A percentile compares a stretch with the other conserved stretches of the same genome.
phyloP scores from a whole-genome alignment of 2,797 vertebrate genomes.

The Trichosurus vulpecula region DNA sequence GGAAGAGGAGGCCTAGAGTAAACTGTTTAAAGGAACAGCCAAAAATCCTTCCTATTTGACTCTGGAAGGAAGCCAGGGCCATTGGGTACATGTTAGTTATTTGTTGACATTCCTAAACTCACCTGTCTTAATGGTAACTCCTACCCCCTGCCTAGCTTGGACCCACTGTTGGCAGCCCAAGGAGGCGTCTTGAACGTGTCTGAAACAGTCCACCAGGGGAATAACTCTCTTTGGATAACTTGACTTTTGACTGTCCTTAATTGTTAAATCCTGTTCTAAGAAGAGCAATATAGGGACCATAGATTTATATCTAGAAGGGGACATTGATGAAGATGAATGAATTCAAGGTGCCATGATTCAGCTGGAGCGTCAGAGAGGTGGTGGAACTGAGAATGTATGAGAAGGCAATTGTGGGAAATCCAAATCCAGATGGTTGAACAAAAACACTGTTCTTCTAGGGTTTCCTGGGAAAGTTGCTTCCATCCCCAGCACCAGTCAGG shows the following conservation, averaged over 20 bases:
- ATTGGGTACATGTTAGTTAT: background rate
- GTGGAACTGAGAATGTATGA: slow-evolving; percentile 48
- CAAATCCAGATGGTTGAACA: slow-evolving; percentile 49
- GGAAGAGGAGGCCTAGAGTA: slow-evolving; percentile 15
- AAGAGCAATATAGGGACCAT: background rate
- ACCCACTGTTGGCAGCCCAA: background rate
- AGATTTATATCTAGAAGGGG: background rate
- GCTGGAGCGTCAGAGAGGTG: slow-evolving; percentile 29
- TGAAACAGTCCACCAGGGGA: background rate
- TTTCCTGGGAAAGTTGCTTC: slow-evolving; percentile 57
- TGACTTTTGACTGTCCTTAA: slow-evolving; percentile 38
- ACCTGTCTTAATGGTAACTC: background rate
- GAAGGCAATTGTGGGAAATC: slow-evolving; percentile 53
- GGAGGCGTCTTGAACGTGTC: background rate
- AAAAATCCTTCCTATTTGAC: slow-evolving; percentile 34
- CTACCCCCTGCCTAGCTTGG: background rate
- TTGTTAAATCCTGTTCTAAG: slow-evolving; percentile 58
- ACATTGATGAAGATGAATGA: slow-evolving; percentile 28
- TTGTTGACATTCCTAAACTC: background rate
- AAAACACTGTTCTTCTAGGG: slow-evolving; percentile 30
- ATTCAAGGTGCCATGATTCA: slow-evolving; percentile 7
- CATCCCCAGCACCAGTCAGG: slow-evolving; percentile 1
- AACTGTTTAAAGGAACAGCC: slow-evolving; percentile 8
- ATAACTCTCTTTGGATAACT: background rate
- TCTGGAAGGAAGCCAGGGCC: slow-evolving; percentile 4